These are phyloP conservation scores for Colinus virginianus DNA, from an alignment of 2,113 vertebrate species.

Conservation along the genomic window DNA sequence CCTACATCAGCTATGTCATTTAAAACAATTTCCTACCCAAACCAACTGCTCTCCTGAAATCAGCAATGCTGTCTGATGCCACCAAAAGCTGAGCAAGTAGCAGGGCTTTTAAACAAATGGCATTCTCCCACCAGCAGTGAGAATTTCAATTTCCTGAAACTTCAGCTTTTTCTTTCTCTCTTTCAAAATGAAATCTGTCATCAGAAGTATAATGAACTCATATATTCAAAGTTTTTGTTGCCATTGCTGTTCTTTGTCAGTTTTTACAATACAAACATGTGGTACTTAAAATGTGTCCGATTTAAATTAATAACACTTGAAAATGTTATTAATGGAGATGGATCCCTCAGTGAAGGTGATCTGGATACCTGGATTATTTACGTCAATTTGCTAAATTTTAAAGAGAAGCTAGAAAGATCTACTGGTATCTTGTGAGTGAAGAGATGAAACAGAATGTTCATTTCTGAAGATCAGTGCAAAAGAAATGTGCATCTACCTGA, in stretches of 20 bases:
- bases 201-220: neutral
- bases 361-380: neutral
- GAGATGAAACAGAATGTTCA: conserved; percentile 1
- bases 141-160: neutral
- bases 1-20: neutral
- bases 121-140: neutral
- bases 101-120: neutral
- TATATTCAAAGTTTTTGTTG: neutral
- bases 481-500: conserved; percentile 17
- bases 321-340: neutral
- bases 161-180: neutral
- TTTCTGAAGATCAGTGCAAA: neutral
- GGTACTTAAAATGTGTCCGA: neutral
- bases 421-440: neutral
- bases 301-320: neutral
- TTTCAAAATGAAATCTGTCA: neutral
- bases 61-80: neutral
- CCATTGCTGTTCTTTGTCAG: neutral
- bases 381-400: neutral
- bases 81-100: neutral
- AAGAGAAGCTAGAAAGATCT: neutral
- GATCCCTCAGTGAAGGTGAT: neutral
- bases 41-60: neutral
- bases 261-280: neutral
- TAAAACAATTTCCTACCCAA: neutral